A percentile compares a stretch with the other conserved stretches of the same genome.
phyloP scores from a whole-genome alignment of 2,113 vertebrate species.

The Megaceryle maxima region DNA sequence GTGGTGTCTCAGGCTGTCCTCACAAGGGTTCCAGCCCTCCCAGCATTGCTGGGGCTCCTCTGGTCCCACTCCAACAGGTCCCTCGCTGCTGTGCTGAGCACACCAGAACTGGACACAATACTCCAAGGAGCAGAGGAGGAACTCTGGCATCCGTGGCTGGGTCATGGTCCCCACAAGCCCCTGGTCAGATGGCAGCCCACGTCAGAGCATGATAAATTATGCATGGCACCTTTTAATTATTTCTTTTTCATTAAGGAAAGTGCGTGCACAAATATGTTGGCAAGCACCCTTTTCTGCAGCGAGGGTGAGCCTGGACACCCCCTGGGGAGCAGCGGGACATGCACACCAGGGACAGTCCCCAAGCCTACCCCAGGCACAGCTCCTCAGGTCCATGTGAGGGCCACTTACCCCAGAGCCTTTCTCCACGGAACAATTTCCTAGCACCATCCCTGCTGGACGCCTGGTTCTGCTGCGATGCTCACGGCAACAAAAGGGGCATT shows the following conservation, averaged over 20 bases:
- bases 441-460: too few relatives aligned
- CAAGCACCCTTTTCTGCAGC: not conserved
- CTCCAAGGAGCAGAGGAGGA: not conserved
- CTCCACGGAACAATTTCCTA: slow-evolving; percentile 34
- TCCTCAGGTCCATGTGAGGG: not conserved
- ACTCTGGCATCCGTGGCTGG: fast-evolving
- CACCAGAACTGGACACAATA: not conserved
- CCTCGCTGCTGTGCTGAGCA: not conserved
- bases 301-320: not conserved
- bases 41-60: not conserved
- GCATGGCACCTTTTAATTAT: not conserved
- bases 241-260: not conserved
- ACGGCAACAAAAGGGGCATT: too few relatives aligned
- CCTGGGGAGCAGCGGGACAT: fast-evolving
- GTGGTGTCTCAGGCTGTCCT: too few relatives aligned
- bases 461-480: too few relatives aligned
- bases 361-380: not conserved
- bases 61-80: not conserved
- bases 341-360: not conserved
- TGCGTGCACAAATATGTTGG: fast-evolving
- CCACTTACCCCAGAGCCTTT: slow-evolving; percentile 67
- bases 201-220: not conserved
- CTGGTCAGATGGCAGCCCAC: not conserved
- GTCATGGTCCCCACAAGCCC: fast-evolving
- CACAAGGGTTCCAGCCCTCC: too few relatives aligned